Evolutionary conservation across 1,140 invertebrate genomes (phyloP).

Genomic region (Maniola jurtina): DNA sequence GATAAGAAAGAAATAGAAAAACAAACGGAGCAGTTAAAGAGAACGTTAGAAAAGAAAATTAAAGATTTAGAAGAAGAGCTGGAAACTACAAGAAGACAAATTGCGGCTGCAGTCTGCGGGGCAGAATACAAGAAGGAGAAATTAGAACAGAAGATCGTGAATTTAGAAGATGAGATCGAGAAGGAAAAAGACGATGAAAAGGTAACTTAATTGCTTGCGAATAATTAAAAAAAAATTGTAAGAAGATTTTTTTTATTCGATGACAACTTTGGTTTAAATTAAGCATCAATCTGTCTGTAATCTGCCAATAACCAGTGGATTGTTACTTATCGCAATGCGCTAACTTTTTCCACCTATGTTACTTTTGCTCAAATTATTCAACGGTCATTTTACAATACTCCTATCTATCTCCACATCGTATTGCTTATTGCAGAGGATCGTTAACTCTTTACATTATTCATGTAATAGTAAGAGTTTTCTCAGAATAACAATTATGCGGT

Average conservation of each 20-base stretch:
- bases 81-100: constrained; percentile 47
- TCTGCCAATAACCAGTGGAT: too few relatives aligned
- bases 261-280: too few relatives aligned
- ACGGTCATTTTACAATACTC: too few relatives aligned
- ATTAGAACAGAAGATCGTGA: constrained; percentile 53
- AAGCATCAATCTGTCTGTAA: too few relatives aligned
- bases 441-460: too few relatives aligned
- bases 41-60: constrained; percentile 47
- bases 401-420: too few relatives aligned
- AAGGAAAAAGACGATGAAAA: constrained; percentile 48
- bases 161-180: constrained; percentile 50
- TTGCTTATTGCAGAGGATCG: too few relatives aligned
- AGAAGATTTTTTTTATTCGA: neutral
- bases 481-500: too few relatives aligned
- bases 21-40: constrained; percentile 41
- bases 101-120: constrained; percentile 40
- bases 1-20: constrained; percentile 57
- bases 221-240: neutral
- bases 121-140: constrained; percentile 52
- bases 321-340: too few relatives aligned
- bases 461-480: too few relatives aligned
- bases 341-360: too few relatives aligned
- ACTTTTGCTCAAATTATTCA: too few relatives aligned
- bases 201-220: constrained; percentile 32
- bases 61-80: constrained; percentile 56